Evolutionary conservation across 2,888 invertebrate species (phyloP).

Genomic region (Alloplasta piceator): DNA sequence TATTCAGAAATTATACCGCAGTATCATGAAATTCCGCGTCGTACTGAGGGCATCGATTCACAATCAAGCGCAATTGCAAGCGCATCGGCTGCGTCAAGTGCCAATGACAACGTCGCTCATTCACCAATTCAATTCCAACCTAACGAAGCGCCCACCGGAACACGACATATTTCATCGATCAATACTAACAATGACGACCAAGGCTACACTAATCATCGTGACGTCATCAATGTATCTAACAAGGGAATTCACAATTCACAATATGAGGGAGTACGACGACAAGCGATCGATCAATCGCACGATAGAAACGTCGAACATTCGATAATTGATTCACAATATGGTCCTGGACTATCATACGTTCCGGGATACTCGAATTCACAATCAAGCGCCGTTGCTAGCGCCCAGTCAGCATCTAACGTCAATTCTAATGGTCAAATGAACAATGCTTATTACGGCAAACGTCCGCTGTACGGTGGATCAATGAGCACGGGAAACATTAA

Average conservation of each 20-base stretch:
- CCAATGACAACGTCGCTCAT: slow-evolving; percentile 33
- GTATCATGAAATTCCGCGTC: not conserved
- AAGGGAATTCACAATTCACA: slow-evolving; percentile 21
- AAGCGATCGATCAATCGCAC: slow-evolving; percentile 10
- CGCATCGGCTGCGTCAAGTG: slow-evolving; percentile 34
- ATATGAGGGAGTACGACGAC: slow-evolving; percentile 10
- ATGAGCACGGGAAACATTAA: not conserved
- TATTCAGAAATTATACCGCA: not conserved
- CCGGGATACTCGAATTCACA: slow-evolving; percentile 49
- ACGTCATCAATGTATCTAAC: slow-evolving; percentile 21
- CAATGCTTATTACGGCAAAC: not conserved
- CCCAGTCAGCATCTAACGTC: slow-evolving; percentile 49
- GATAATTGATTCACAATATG: slow-evolving; percentile 33
- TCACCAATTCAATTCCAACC: slow-evolving; percentile 46
- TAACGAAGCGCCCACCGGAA: not conserved
- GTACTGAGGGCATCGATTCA: slow-evolving; percentile 16
- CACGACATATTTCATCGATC: slow-evolving; percentile 5
- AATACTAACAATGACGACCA: slow-evolving; percentile 9
- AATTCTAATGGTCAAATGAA: slow-evolving; percentile 35
- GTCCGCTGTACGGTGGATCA: slow-evolving; percentile 13
- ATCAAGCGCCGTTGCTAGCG: slow-evolving; percentile 42
- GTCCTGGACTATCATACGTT: not conserved
- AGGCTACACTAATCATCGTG: slow-evolving; percentile 12
- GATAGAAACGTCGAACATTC: slow-evolving; percentile 23
- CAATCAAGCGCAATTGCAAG: slow-evolving; percentile 50